Conservation (phyloP, 2,797 vertebrate genomes). For the Muraenolepis orangiensis region DNA sequence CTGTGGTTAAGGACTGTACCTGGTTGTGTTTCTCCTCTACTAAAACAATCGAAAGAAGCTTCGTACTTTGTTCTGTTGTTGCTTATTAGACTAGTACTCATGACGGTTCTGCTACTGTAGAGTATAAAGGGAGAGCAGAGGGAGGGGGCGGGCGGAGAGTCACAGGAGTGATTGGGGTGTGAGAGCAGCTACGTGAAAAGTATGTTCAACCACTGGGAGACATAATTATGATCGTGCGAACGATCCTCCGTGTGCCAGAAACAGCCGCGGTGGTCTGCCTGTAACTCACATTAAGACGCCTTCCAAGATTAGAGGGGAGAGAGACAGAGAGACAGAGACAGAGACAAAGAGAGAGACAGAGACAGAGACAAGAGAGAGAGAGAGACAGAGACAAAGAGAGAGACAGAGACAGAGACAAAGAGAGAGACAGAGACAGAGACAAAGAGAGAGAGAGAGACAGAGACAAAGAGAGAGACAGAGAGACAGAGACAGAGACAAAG, state of each 20-base stretch:
- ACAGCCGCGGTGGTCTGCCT: slow-evolving; percentile 21
- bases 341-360: no score
- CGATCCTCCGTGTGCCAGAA: slow-evolving; percentile 27
- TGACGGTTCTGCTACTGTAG: not conserved
- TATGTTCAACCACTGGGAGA: slow-evolving; percentile 34
- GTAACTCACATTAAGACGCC: slow-evolving; percentile 41
- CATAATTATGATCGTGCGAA: slow-evolving; percentile 29
- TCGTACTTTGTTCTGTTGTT: not conserved
- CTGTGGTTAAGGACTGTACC: not conserved
- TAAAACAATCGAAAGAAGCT: not conserved
- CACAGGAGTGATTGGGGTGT: not conserved
- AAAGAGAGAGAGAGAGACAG: no score
- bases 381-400: no score
- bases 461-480: no score
- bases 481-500: slow-evolving; percentile 34
- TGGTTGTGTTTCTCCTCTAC: not conserved
- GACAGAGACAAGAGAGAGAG: no score
- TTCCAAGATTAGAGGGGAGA: slow-evolving; percentile 50
- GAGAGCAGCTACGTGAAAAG: slow-evolving; percentile 23
- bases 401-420: no score
- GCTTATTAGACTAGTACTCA: not conserved
- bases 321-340: slow-evolving; percentile 42
- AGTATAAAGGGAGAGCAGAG: not conserved
- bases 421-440: no score
- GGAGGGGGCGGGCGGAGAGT: not conserved